phyloP scores from a whole-genome alignment of 2,113 vertebrate species.

The Gorsachius goisagi region DNA sequence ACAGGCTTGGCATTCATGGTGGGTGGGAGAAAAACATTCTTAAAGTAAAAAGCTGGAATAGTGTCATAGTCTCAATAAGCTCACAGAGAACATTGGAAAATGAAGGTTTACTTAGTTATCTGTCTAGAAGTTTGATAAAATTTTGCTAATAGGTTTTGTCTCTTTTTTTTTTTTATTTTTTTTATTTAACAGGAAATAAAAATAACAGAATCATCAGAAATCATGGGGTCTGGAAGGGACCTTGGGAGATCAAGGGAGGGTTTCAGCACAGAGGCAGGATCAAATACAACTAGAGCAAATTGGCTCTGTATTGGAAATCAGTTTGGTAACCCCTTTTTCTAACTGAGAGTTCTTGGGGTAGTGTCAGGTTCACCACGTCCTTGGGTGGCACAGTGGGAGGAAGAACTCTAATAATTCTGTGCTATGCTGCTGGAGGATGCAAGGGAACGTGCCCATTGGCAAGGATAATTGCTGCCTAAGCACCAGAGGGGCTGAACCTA shows the following conservation, averaged over 20 bases:
- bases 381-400: not conserved
- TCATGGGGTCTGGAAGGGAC: not conserved
- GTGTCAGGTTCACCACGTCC: rapidly evolving
- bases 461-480: not conserved
- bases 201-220: not conserved
- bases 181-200: not conserved
- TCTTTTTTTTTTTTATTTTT: no score
- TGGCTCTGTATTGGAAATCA: not conserved
- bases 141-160: not conserved
- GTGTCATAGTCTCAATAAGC: not conserved
- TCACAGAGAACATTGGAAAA: not conserved
- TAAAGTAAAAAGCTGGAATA: not conserved
- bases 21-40: constrained; percentile 9
- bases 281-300: not conserved
- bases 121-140: not conserved
- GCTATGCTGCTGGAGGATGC: not conserved
- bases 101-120: not conserved
- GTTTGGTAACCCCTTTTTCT: not conserved
- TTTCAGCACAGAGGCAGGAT: not conserved
- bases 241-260: not conserved
- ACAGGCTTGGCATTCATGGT: not conserved
- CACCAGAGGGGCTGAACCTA: not conserved
- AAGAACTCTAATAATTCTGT: not conserved
- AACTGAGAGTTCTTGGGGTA: not conserved
- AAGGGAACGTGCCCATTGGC: not conserved